Conservation (phyloP, 2,113 vertebrate genomes). For the Dascyllus trimaculatus region DNA sequence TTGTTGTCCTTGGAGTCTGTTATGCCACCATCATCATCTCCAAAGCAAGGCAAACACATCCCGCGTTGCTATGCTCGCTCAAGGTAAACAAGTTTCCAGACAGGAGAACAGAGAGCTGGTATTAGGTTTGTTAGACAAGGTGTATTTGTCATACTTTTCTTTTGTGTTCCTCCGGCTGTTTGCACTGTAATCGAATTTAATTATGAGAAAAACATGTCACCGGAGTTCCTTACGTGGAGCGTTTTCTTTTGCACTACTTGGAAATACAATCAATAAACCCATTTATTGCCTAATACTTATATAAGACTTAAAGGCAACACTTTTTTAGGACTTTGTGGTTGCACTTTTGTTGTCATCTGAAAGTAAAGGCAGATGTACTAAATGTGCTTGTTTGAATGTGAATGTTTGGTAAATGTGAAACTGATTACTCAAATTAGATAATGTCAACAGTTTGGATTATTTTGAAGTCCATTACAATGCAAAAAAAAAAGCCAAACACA, state of each 20-base stretch:
- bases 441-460: background rate
- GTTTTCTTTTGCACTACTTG: slow-evolving; percentile 31
- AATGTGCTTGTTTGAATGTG: background rate
- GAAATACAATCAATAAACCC: slow-evolving; percentile 43
- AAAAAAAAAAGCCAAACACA: background rate
- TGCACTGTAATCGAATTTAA: slow-evolving; percentile 28
- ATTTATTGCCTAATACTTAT: slow-evolving; percentile 8
- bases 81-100: slow-evolving; percentile 39
- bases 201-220: slow-evolving; percentile 47
- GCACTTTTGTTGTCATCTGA: background rate
- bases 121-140: slow-evolving; percentile 29
- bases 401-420: background rate
- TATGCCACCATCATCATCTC: slow-evolving; percentile 65
- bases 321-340: background rate
- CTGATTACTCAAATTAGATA: background rate
- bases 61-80: slow-evolving; percentile 37
- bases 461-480: background rate
- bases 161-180: slow-evolving; percentile 46
- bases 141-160: slow-evolving; percentile 56
- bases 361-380: background rate
- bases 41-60: slow-evolving; percentile 65
- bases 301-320: background rate
- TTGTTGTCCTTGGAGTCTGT: slow-evolving; percentile 70
- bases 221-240: background rate
- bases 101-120: slow-evolving; percentile 12